Conservation (phyloP, 2,113 vertebrate species). For the Lota lota region DNA sequence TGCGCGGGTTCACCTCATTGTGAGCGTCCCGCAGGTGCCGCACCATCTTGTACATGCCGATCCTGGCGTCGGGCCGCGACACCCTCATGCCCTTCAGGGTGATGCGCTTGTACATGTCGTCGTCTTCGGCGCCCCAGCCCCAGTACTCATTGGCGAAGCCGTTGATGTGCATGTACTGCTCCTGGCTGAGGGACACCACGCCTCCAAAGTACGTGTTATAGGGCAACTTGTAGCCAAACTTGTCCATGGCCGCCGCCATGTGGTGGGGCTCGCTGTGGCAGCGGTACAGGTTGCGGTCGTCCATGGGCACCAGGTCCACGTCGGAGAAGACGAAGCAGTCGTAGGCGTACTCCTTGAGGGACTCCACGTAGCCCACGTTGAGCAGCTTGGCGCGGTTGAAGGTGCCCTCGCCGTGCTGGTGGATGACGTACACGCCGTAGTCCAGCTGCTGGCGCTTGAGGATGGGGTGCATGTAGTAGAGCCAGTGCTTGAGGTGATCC, state of each 20-base stretch:
- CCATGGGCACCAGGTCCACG: slow-evolving; percentile 94
- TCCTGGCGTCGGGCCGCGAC: slow-evolving; percentile 78
- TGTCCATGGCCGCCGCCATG: slow-evolving; percentile 95
- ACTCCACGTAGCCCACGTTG: slow-evolving; percentile 88
- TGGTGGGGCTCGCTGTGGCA: slow-evolving; percentile 91
- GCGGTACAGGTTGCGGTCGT: slow-evolving; percentile 89
- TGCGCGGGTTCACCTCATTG: slow-evolving; percentile 86
- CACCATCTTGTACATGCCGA: slow-evolving; percentile 89
- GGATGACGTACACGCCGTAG: not conserved
- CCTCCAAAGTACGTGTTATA: slow-evolving; percentile 89
- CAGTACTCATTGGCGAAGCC: slow-evolving; percentile 95
- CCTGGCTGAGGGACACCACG: slow-evolving; percentile 84
- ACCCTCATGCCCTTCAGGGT: slow-evolving; percentile 73
- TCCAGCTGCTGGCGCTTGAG: slow-evolving; percentile 85
- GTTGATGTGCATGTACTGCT: slow-evolving; percentile 87
- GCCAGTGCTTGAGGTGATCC: slow-evolving; percentile 89
- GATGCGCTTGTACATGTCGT: slow-evolving; percentile 82
- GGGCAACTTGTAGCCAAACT: slow-evolving; percentile 91
- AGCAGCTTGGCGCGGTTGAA: slow-evolving; percentile 96
- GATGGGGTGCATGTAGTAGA: slow-evolving; percentile 89
- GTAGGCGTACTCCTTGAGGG: slow-evolving; percentile 92
- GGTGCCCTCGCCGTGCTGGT: slow-evolving; percentile 80
- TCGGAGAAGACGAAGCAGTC: slow-evolving; percentile 95
- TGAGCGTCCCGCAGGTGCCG: slow-evolving; percentile 83
- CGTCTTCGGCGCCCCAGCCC: slow-evolving; percentile 98